Evolutionary conservation across 2,797 vertebrate genomes (phyloP).

Genomic region (Enteromius radiatus): DNA sequence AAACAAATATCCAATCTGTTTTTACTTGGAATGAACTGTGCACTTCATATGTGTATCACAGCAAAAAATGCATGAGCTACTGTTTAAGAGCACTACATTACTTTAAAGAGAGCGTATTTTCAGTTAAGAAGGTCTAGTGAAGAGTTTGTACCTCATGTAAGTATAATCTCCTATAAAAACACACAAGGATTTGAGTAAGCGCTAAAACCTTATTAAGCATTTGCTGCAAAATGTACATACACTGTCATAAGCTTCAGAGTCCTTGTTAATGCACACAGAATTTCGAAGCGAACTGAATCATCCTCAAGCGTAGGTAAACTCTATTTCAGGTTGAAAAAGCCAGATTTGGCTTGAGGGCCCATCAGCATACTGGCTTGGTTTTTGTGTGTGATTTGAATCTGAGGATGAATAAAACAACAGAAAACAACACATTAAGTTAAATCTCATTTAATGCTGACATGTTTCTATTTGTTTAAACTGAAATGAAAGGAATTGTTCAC

Average conservation of each 20-base stretch:
- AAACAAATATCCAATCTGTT: conserved; percentile 15
- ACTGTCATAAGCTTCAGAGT: conserved; percentile 59
- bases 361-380: conserved; percentile 92
- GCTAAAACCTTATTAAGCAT: conserved; percentile 32
- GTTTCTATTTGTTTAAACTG: not conserved
- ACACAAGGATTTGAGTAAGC: conserved; percentile 6
- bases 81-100: conserved; percentile 22
- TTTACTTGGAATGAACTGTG: conserved; percentile 37
- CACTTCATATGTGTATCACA: conserved; percentile 6
- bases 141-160: conserved; percentile 13
- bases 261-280: conserved; percentile 59
- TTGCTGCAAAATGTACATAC: conserved; percentile 60
- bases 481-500: not conserved
- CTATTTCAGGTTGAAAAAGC: conserved; percentile 86
- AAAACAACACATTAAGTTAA: conserved; percentile 6
- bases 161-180: conserved; percentile 20
- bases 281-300: conserved; percentile 31
- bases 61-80: conserved; percentile 23
- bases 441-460: not conserved
- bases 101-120: conserved; percentile 42
- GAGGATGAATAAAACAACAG: conserved; percentile 52
- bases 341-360: conserved; percentile 80
- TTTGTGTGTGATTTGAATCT: conserved; percentile 93
- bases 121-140: conserved; percentile 18
- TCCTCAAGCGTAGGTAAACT: conserved; percentile 29